phyloP scores from a whole-genome alignment of 2,113 vertebrate species.

The Embiotoca jacksoni region DNA sequence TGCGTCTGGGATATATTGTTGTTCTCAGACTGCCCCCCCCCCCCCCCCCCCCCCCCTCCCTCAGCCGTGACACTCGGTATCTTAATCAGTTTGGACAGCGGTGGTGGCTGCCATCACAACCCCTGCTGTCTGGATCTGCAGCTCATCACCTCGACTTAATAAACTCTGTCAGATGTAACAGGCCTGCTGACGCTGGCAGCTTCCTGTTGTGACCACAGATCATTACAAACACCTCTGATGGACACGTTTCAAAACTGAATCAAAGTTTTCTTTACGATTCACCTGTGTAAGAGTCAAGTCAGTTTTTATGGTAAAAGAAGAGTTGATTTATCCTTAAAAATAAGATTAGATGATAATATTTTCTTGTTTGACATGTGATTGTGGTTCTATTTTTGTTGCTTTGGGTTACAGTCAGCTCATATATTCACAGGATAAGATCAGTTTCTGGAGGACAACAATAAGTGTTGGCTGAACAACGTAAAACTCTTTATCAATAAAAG shows the following conservation, averaged over 20 bases:
- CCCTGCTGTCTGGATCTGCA: constrained; percentile 43
- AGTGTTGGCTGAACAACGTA: no score
- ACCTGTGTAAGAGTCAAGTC: no score
- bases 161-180: constrained; percentile 51
- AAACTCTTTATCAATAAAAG: no score
- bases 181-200: constrained; percentile 20
- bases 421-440: no score
- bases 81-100: constrained; percentile 63
- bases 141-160: constrained; percentile 58
- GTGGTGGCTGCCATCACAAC: constrained; percentile 46
- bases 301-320: no score
- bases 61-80: constrained; percentile 28
- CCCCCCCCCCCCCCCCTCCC: not conserved
- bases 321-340: no score
- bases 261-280: not conserved
- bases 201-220: not conserved
- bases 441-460: no score
- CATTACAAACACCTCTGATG: not conserved
- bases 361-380: no score
- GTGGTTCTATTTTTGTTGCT: no score
- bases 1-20: constrained; percentile 18
- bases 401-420: no score
- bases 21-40: not conserved
- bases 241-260: not conserved
- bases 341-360: no score